Percentiles rank a stretch among this genome's conserved stretches.
Evolutionary conservation across 2,888 invertebrate species (phyloP).

Genomic region (Thelaira solivaga): DNA sequence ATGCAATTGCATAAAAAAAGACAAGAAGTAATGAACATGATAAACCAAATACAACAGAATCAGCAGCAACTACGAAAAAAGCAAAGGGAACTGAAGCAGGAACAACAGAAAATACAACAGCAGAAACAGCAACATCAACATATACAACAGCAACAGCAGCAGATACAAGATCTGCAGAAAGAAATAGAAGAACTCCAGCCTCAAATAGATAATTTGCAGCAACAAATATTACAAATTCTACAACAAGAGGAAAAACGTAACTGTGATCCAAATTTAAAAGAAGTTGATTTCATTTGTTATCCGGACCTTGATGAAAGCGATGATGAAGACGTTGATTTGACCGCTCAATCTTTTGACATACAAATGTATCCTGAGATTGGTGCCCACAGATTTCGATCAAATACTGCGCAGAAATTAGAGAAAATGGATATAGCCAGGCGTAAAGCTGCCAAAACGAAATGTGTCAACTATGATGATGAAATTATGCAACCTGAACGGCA

Average conservation of each 20-base stretch:
- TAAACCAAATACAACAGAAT: too few relatives aligned
- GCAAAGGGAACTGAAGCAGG: conserved; percentile 43
- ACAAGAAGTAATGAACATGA: too few relatives aligned
- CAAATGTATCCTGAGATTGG: conserved; percentile 83
- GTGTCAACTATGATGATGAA: conserved; percentile 73
- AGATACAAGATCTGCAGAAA: too few relatives aligned
- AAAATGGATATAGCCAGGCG: conserved; percentile 91
- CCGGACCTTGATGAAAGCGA: conserved; percentile 88
- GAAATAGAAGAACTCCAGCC: too few relatives aligned
- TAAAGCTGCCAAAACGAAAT: conserved; percentile 85
- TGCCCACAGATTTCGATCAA: conserved; percentile 85
- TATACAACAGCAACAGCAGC: too few relatives aligned
- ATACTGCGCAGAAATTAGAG: conserved; percentile 92
- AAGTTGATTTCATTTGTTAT: conserved; percentile 81
- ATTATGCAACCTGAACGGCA: conserved; percentile 68
- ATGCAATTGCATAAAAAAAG: too few relatives aligned
- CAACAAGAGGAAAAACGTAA: too few relatives aligned
- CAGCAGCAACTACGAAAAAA: too few relatives aligned
- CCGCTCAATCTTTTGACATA: conserved; percentile 87
- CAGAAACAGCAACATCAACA: conserved; percentile 30
- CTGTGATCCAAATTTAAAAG: conserved; percentile 69
- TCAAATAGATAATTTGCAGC: too few relatives aligned
- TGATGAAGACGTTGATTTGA: conserved; percentile 83
- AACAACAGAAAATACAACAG: conserved; percentile 26
- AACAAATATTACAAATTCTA: too few relatives aligned